These are phyloP conservation scores for Pungitius pungitius DNA, from an alignment of 2,113 vertebrate genomes.

Conservation along the genomic window DNA sequence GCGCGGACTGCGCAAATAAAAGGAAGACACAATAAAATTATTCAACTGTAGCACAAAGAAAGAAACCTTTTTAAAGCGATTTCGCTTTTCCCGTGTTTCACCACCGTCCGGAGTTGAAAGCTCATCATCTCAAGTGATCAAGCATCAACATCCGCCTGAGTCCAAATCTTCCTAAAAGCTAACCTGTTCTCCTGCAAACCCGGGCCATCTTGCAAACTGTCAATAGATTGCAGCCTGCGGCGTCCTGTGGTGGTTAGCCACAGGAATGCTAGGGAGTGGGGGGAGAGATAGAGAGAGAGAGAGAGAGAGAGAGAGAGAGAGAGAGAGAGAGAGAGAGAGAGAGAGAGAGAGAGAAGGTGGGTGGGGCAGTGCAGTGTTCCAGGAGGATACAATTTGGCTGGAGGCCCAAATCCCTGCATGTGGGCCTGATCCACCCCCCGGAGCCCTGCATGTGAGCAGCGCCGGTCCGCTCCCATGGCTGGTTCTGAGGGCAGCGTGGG, in stretches of 20 bases:
- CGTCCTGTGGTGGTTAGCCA: slow-evolving; percentile 63
- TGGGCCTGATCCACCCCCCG: slow-evolving; percentile 47
- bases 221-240: slow-evolving; percentile 63
- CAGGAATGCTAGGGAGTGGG: slow-evolving; percentile 62
- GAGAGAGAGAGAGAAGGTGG: slow-evolving; percentile 35
- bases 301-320: slow-evolving; percentile 59
- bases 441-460: slow-evolving; percentile 32
- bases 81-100: not conserved
- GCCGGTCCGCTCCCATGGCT: slow-evolving; percentile 20
- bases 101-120: not conserved
- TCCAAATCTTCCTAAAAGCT: slow-evolving; percentile 37
- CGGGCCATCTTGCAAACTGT: slow-evolving; percentile 51
- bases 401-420: slow-evolving; percentile 60
- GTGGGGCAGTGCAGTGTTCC: slow-evolving; percentile 65
- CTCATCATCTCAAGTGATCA: not conserved
- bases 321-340: slow-evolving; percentile 46
- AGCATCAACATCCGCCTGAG: slow-evolving; percentile 16
- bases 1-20: slow-evolving; percentile 12
- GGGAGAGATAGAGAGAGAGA: slow-evolving; percentile 46
- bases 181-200: slow-evolving; percentile 51
- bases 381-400: slow-evolving; percentile 63
- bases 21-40: not conserved
- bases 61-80: not conserved
- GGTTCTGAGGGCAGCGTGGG: not conserved
- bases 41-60: not conserved